Evolutionary conservation across 2,888 invertebrate genomes (phyloP).

Genomic region (Phytoseiulus persimilis): DNA sequence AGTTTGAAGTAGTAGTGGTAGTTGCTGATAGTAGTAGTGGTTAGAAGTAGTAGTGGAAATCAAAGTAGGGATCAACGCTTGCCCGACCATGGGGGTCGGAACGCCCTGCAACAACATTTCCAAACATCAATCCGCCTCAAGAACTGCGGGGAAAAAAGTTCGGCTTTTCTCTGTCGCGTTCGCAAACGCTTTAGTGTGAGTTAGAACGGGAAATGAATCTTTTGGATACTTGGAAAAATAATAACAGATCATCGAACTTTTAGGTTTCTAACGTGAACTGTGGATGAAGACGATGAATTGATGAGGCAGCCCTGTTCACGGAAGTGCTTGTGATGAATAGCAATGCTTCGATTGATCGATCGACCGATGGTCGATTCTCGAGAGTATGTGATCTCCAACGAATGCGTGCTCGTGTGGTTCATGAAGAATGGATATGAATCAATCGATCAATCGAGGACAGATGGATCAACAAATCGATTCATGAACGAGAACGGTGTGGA

Average conservation of each 20-base stretch:
- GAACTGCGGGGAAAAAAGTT: neutral
- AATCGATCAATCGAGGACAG: neutral
- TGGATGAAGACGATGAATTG: neutral
- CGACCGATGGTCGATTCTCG: neutral
- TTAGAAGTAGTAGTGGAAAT: slow-evolving; percentile 20
- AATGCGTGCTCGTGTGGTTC: neutral
- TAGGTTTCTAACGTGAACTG: neutral
- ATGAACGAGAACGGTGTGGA: neutral
- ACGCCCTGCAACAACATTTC: neutral
- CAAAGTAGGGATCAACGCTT: neutral
- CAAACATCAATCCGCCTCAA: neutral
- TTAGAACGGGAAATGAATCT: neutral
- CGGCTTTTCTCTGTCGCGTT: no score
- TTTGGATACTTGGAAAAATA: neutral
- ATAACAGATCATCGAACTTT: neutral
- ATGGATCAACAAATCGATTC: neutral
- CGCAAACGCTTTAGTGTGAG: neutral
- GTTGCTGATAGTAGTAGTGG: neutral
- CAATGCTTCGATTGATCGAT: neutral
- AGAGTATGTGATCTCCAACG: neutral
- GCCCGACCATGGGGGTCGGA: neutral
- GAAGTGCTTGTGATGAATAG: neutral
- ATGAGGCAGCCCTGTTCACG: neutral
- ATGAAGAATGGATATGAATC: neutral
- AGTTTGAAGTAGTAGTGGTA: slow-evolving; percentile 23